Base-by-base conservation (phyloP, 2,888 invertebrate species). In the Apamea anceps region DNA sequence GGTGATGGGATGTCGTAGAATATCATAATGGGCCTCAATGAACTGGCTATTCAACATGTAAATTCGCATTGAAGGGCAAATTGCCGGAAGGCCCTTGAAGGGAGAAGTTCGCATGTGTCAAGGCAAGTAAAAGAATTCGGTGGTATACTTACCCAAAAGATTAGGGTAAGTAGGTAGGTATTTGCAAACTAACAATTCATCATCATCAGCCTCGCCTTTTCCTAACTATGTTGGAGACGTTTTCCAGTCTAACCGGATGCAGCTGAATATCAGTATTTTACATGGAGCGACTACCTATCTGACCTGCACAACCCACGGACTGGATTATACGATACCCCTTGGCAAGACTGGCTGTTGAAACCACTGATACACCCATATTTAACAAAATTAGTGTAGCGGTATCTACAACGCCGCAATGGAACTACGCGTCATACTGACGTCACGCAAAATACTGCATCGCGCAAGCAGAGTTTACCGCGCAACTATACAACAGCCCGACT, bases 1-100 rank as follows among this genome's bases (percentile, higher is more conserved):
- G 5, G 6, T 48, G 80, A 60, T 80, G 48, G 57, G 28, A 51
- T 42, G 63, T 54, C 45, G 54, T 32, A 42, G 10, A 8, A 15
- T 84, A 32, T 54, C 0, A 66, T 72, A 67, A 72, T 71, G 13
- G 79, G 54, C 13, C 84, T 72, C 67, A 79, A 63, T 63, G 85
- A 84, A 72, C 85, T 57, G 45, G 21, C 66, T 71, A 32, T 83
- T 63, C 6, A 48, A 45, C 0, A 45, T 48, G 28, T 62, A 25
- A 32, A 68, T 83, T 81, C 57, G 51, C 28, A 37, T n/a, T 57
- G 37, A 63, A 77, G 70, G 42, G 60, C 54, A 67, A 62, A 84
- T 72, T 62, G 45, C 68, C 51, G 70, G 60, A 60, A 68, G 51
- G 12, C 8, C 42, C 48, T 4, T 37, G 21, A 60, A 66, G 42